Evolutionary conservation across 2,888 invertebrate species (phyloP).

Genomic region (Melikaiella ostensackeni): DNA sequence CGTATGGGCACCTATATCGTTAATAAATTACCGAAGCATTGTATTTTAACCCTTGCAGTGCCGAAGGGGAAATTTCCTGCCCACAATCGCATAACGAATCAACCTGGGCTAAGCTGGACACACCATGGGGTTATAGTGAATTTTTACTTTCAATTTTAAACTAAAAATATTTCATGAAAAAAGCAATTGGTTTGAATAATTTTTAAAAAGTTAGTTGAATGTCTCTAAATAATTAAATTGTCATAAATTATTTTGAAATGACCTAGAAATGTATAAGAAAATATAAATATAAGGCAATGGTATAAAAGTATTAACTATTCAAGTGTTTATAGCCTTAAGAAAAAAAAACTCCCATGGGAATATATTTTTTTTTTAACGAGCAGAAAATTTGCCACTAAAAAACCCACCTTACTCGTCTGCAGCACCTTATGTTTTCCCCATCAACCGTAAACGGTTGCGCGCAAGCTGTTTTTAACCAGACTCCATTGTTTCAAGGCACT

Average conservation of each 20-base stretch:
- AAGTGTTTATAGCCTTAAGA: background rate
- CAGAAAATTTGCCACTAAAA: background rate
- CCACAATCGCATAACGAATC: conserved; percentile 32
- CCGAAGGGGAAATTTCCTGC: conserved; percentile 27
- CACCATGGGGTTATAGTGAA: conserved; percentile 7
- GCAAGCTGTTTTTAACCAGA: conserved; percentile 20
- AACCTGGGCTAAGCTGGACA: conserved; percentile 15
- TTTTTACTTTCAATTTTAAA: background rate
- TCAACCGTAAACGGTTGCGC: background rate
- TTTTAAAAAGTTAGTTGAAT: background rate
- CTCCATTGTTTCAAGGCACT: conserved; percentile 33
- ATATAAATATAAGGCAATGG: no score
- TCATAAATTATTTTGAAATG: background rate
- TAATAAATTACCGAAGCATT: conserved; percentile 35
- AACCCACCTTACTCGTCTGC: background rate
- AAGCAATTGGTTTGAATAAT: background rate
- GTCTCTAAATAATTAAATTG: background rate
- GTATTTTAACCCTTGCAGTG: conserved; percentile 34
- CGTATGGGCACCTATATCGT: conserved; percentile 32
- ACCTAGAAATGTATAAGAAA: no score
- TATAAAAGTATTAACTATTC: no score
- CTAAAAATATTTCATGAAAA: background rate
- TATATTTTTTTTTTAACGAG: background rate
- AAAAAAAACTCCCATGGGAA: background rate
- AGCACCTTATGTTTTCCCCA: background rate